Evolutionary conservation across 2,888 invertebrate species (phyloP), one percentile per base, ranked within the genome.

Genomic region (Eremobia ochroleuca): DNA sequence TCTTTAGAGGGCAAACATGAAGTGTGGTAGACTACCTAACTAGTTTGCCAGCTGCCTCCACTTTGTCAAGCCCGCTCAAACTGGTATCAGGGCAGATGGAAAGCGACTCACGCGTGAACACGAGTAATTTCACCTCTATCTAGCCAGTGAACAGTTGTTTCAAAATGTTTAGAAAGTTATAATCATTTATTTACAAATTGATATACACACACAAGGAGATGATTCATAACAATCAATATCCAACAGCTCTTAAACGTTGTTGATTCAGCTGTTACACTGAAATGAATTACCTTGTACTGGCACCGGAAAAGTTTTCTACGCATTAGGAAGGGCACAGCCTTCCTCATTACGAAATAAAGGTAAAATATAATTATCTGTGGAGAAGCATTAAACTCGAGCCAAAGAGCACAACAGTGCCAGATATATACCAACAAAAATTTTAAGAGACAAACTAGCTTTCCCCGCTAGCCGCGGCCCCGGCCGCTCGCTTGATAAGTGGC

Each of bases 401-500:
- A 86, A 82, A 84, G 77, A 85, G 84, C 86, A 91, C 82, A 89
- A 89, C 87, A 87, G 84, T 82, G 76, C 87, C 84, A 87, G 85
- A 88, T 85, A 87, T 89, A 90, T 76, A 80, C 88, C 91, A 91
- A 93, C 94, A 91, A 94, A 95, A 95, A 93, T 92, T 93, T 94
- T 92, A 92, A 95, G 94, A 94, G 94, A 92, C 92, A 92, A 91
- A 90, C 91, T 90, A 94, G 95, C 96, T 96, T 96, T 96, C 95
- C 94, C 94, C 91, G 89, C 93, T 87, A 90, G 91, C 92, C 89
- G 87, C 91, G 91, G 91, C 91, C 92, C 93, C 94, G 89, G 90
- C 89, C 91, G 91, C 91, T 92, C 93, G 89, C 89, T 94, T 94
- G 96, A 95, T 96, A 96, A 96, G 96, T 96, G 94, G 95, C 95